Base-by-base conservation (phyloP, 2,113 vertebrate species). In the Epinephelus lanceolatus region DNA sequence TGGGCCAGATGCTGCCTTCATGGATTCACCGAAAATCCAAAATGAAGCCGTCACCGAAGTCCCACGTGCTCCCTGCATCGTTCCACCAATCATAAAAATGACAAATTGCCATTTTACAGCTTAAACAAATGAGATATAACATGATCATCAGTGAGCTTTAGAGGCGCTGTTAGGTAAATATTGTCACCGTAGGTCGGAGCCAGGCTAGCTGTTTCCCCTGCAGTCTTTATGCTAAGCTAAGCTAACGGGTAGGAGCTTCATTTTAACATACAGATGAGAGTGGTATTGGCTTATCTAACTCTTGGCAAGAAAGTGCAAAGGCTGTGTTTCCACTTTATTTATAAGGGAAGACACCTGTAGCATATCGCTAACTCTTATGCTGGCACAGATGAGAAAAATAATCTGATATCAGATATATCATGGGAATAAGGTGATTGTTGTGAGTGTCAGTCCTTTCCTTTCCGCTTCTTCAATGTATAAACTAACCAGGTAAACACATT, bases 161-260 rank as follows among this genome's bases (percentile, higher is more conserved):
- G 60, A 11, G 60, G 60, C 11, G 4, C 17, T 19, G 18, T 4
- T 10, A 4, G 57, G 14, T 18, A 7, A 27, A 30, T 53, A 21
- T 53, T 53, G 52, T 53, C 52, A 53, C 4, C 19, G 14, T 6
- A 45, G 52, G 19, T 10, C 19, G 3, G 3, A 23, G 53, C n/a
- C 9, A 56, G n/a, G 53, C 21, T 23, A 56, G n/a, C 53, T 17
- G 30, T 37, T 37, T 2, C 27, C 59, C 15, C 30, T 5, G 17
- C 11, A 63, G 5, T 40, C 33, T 63, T 40, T 63, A 55, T 71
- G 68, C 30, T 56, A 66, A 66, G 63, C 63, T 66, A 66, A 45
- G 62, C 21, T 63, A n/a, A 42, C 57, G 0, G 2, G 25, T 6
- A 3, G 60, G 10, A 18, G 18, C 59, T 37, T 61, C 27, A 63